These are phyloP conservation scores for Pectinophora gossypiella DNA, from an alignment of 1,140 invertebrate species.

Conservation along the genomic window DNA sequence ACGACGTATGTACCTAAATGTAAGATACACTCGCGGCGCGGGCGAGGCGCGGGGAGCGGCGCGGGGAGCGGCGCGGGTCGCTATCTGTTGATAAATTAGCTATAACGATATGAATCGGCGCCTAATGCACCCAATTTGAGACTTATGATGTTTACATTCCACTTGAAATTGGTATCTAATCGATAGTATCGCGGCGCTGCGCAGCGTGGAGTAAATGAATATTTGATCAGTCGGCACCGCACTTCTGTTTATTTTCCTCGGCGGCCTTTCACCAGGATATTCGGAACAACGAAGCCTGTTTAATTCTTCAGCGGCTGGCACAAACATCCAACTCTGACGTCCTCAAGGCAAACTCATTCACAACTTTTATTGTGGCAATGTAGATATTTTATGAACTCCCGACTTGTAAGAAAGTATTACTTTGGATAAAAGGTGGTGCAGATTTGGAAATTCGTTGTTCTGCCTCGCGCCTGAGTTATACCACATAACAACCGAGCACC, in stretches of 20 bases:
- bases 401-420: no score
- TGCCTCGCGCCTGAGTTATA: no score
- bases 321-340: background rate
- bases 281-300: background rate
- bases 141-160: conserved; percentile 1
- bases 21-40: background rate
- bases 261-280: background rate
- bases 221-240: background rate
- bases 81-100: background rate
- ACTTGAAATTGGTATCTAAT: conserved; percentile 3
- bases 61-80: background rate
- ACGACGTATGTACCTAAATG: no score
- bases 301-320: background rate
- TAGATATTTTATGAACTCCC: no score
- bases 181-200: background rate
- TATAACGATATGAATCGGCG: background rate
- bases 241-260: background rate
- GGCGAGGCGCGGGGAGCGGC: background rate
- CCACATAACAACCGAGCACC: no score
- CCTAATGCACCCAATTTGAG: background rate
- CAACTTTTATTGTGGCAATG: no score
- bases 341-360: no score
- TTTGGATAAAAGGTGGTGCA: no score
- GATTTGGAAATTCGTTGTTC: no score
- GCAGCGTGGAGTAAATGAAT: background rate